A percentile compares a stretch with the other conserved stretches of the same genome.
Conservation (phyloP, 2,113 vertebrate species). For the Natator depressus region DNA sequence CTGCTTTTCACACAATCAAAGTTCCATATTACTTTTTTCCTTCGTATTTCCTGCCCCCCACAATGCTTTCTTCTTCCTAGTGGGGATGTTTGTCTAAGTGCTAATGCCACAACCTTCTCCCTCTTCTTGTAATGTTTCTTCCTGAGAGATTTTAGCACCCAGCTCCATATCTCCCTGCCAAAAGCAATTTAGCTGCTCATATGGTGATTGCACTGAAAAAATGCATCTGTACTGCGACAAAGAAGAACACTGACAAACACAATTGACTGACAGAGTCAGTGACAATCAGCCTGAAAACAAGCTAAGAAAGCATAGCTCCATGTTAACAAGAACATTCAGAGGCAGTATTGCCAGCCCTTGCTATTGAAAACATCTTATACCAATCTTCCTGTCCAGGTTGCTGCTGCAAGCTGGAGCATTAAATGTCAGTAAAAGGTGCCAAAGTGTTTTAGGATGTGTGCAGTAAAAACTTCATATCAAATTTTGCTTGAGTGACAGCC, state of each 20-base stretch:
- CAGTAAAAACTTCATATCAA: neutral
- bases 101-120: fast-evolving
- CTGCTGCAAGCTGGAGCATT: neutral
- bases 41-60: neutral
- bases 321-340: neutral
- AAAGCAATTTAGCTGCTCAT: neutral
- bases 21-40: neutral
- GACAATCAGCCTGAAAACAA: neutral
- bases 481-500: neutral
- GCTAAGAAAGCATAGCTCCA: neutral
- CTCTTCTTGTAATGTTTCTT: neutral
- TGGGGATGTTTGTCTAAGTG: neutral
- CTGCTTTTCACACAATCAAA: neutral
- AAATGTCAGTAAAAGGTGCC: neutral
- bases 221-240: neutral
- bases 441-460: neutral
- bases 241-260: neutral
- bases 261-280: neutral
- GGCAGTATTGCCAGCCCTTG: neutral
- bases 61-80: fast-evolving
- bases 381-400: neutral
- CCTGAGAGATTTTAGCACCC: neutral
- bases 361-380: neutral
- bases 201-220: neutral
- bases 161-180: neutral